These are phyloP conservation scores for Erebia palarica DNA, from an alignment of 2,888 invertebrate species.

Conservation along the genomic window DNA sequence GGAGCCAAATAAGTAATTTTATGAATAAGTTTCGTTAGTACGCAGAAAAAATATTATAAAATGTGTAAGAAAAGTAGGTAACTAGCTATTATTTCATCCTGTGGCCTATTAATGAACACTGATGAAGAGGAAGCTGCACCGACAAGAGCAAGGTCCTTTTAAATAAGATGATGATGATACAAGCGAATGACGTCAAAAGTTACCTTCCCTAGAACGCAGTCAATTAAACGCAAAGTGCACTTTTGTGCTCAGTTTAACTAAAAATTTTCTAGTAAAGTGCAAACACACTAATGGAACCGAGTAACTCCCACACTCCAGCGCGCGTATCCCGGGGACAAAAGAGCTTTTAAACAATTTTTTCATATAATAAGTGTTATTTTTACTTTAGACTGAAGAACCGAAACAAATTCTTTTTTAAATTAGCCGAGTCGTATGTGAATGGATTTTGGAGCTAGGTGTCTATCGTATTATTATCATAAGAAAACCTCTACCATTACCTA, in stretches of 20 bases:
- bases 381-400: neutral
- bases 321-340: constrained; percentile 8
- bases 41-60: no score
- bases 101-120: no score
- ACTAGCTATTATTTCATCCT: no score
- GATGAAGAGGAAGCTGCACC: no score
- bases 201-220: neutral
- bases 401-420: neutral
- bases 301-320: constrained; percentile 4
- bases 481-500: no score
- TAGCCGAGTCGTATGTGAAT: neutral
- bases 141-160: neutral
- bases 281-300: constrained; percentile 19
- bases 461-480: no score
- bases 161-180: neutral
- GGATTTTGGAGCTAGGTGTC: neutral
- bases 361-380: neutral
- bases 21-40: no score
- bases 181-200: neutral
- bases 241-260: constrained; percentile 17
- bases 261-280: constrained; percentile 17
- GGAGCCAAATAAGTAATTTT: no score
- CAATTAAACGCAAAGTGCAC: constrained; percentile 15
- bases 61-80: no score
- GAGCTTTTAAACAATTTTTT: neutral